Evolutionary conservation across 1,140 invertebrate genomes (phyloP).

Genomic region (Aphelenchoides avenae): DNA sequence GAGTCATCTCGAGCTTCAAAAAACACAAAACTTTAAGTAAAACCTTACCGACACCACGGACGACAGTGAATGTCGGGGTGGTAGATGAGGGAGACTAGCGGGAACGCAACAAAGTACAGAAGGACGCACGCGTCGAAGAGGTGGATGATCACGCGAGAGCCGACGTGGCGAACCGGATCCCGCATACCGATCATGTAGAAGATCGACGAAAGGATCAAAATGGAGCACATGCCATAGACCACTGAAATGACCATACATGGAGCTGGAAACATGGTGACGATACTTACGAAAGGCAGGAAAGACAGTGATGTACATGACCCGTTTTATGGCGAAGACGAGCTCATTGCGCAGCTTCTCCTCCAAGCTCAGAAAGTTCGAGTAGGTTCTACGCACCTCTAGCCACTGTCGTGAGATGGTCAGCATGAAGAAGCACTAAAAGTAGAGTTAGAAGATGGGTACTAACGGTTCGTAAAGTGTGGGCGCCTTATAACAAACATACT

Average conservation of each 20-base stretch:
- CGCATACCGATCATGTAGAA: slow-evolving; percentile 47
- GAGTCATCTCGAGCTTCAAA: too few species aligned
- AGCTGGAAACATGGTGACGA: too few species aligned
- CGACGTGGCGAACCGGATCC: slow-evolving; percentile 20
- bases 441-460: not conserved
- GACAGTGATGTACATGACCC: slow-evolving; percentile 40
- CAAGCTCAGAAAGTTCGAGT: slow-evolving; percentile 28
- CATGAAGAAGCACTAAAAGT: slow-evolving; percentile 41
- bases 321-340: slow-evolving; percentile 38
- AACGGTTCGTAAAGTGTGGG: not conserved
- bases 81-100: slow-evolving; percentile 32
- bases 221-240: slow-evolving; percentile 37
- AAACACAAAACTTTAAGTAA: too few species aligned
- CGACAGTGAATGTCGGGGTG: slow-evolving; percentile 38
- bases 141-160: slow-evolving; percentile 34
- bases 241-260: slow-evolving; percentile 21
- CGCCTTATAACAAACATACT: slow-evolving; percentile 13
- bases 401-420: slow-evolving; percentile 36
- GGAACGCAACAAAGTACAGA: slow-evolving; percentile 39
- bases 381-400: slow-evolving; percentile 32
- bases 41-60: too few species aligned
- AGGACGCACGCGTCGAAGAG: slow-evolving; percentile 36
- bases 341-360: slow-evolving; percentile 37
- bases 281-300: slow-evolving; percentile 41
- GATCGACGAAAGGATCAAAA: slow-evolving; percentile 32